Base-by-base conservation (phyloP, 2,888 invertebrate genomes). In the Cerastoderma edule region DNA sequence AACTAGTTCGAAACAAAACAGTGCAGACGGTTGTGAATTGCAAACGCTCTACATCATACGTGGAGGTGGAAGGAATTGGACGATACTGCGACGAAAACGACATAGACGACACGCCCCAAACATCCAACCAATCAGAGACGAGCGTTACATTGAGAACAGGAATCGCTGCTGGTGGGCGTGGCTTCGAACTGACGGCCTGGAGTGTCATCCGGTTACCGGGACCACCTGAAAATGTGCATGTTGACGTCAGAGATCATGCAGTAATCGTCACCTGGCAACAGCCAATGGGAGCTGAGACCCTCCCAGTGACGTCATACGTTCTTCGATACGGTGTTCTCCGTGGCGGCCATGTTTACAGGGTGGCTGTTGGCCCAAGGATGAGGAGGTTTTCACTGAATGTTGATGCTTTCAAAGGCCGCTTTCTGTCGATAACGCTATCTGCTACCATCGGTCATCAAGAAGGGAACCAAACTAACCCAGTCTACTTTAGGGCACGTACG, bases 401-500 rank as follows among this genome's bases (percentile, higher is more conserved):
- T 16, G 66, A 72, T 19, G 33, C 0, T 30, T 67, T 60, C 33
- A 50, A 75, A 67, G 79, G 79, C 13, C 71, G 70, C 48, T 6
- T 79, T 5, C 19, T 79, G 24, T 8, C 16, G 10, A 28, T 79
- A 10, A 65, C 24, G 16, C 24, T 79, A 19, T 56, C 66, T 16
- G 72, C 79, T n/a, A 44, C 46, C 4, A 79, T 75, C 24, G 67
- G 69, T 16, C 30, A 27, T 19, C 28, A 64, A 24, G 65, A 72
- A 35, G 79, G 79, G n/a, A 10, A 22, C 24, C 0, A 19, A 10
- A 75, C 79, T 19, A n/a, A 19, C 27, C 30, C 72, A 13, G 39
- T 68, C 19, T 69, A 60, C 39, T 39, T 50, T 4, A 48, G 79
- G 46, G 79, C 79, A 30, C 66, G 79, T 79, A 66, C 68, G 79